phyloP scores from a whole-genome alignment of 2,888 invertebrate species.

The Cerceris ruficornis region DNA sequence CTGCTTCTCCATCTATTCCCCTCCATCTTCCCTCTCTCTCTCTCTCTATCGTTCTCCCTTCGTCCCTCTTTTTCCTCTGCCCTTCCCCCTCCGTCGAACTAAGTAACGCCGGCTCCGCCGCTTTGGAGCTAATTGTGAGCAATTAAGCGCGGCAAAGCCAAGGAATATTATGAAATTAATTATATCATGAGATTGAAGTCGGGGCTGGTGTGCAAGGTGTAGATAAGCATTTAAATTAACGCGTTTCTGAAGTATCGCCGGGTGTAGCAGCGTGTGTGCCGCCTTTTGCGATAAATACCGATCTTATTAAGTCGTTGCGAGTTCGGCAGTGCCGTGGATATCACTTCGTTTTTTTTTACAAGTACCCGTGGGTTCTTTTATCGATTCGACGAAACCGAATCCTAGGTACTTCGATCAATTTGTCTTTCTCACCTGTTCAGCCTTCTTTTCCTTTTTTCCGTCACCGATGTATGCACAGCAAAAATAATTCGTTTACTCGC shows the following conservation, averaged over 20 bases:
- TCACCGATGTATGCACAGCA: too few species aligned
- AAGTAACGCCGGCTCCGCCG: constrained; percentile 16
- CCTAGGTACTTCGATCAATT: neutral
- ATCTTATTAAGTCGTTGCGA: constrained; percentile 27
- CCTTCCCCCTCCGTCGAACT: constrained; percentile 6
- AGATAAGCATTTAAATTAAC: constrained; percentile 65
- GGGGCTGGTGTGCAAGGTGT: constrained; percentile 49
- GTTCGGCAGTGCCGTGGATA: neutral
- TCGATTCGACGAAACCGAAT: neutral
- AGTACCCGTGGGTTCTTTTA: neutral
- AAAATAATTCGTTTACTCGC: too few species aligned
- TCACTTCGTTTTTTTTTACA: neutral
- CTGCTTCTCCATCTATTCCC: constrained; percentile 6
- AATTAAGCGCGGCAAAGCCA: constrained; percentile 65
- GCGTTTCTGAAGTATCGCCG: constrained; percentile 41
- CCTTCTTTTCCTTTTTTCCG: too few species aligned
- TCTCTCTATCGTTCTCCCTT: neutral
- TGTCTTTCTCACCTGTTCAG: neutral
- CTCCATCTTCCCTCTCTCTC: constrained; percentile 6
- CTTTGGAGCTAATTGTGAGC: constrained; percentile 63
- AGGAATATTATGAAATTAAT: constrained; percentile 67
- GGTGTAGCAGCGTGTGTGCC: neutral
- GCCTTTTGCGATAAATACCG: constrained; percentile 29
- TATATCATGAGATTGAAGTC: constrained; percentile 54
- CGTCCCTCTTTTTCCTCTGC: constrained; percentile 9